These are phyloP conservation scores for Ornithoptera alexandrae DNA, from an alignment of 2,888 invertebrate genomes.

Conservation along the genomic window DNA sequence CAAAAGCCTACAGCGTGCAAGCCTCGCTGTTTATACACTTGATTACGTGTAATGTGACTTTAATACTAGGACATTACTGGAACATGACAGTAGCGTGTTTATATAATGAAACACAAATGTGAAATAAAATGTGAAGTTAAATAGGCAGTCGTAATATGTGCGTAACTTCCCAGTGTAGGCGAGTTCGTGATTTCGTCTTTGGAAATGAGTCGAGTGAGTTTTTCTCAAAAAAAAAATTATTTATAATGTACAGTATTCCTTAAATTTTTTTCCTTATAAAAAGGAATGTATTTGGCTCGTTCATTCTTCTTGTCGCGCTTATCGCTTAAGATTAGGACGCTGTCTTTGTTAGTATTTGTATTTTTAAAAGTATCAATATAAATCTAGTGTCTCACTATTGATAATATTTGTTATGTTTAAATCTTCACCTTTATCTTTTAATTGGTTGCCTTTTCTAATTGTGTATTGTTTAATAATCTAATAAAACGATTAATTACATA, in stretches of 20 bases:
- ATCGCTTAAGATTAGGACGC: too few species aligned
- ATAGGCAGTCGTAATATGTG: background rate
- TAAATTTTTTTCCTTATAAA: background rate
- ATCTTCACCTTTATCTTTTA: too few species aligned
- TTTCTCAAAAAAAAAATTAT: background rate
- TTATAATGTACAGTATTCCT: background rate
- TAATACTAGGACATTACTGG: slow-evolving; percentile 21
- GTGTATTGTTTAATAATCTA: too few species aligned
- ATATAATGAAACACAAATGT: slow-evolving; percentile 6
- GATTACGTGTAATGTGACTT: slow-evolving; percentile 19
- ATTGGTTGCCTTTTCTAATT: too few species aligned
- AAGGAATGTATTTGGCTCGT: too few species aligned
- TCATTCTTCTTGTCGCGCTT: too few species aligned
- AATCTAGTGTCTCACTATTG: too few species aligned
- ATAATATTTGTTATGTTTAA: too few species aligned
- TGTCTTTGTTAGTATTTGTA: too few species aligned
- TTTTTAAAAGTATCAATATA: too few species aligned
- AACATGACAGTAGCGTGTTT: slow-evolving; percentile 12
- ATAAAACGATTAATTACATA: too few species aligned
- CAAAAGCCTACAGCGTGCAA: slow-evolving; percentile 36
- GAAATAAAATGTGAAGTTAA: slow-evolving; percentile 10
- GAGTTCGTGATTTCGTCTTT: background rate
- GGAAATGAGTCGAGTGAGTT: background rate
- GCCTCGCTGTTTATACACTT: slow-evolving; percentile 13
- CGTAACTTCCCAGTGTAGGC: background rate